phyloP scores from a whole-genome alignment of 2,888 invertebrate species.

The Chymomyza procnemis region DNA sequence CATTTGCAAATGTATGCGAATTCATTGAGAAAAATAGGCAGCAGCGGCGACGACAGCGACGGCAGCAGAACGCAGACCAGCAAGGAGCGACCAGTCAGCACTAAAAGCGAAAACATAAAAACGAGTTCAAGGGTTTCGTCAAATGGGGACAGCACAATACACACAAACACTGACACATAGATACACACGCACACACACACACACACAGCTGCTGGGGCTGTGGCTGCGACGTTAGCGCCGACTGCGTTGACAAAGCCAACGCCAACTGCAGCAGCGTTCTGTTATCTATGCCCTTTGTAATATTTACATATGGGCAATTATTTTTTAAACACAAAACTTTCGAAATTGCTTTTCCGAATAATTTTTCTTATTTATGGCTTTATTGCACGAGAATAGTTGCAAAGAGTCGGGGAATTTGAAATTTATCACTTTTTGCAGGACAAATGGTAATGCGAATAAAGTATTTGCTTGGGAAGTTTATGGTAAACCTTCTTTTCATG shows the following conservation, averaged over 20 bases:
- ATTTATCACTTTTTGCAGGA: too few relatives aligned
- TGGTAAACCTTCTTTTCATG: too few relatives aligned
- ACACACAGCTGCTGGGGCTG: conserved; percentile 29
- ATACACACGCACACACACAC: conserved; percentile 4
- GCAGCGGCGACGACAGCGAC: conserved; percentile 16
- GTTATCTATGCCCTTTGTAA: not conserved
- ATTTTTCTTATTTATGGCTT: not conserved
- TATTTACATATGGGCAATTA: not conserved
- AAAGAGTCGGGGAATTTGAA: too few relatives aligned
- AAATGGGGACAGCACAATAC: conserved; percentile 39
- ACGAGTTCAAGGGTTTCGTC: conserved; percentile 68
- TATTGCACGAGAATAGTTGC: too few relatives aligned
- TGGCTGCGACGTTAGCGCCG: conserved; percentile 10
- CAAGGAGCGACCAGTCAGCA: conserved; percentile 2
- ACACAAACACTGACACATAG: not conserved
- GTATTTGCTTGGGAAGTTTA: too few relatives aligned
- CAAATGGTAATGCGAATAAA: too few relatives aligned
- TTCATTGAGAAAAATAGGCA: conserved; percentile 74
- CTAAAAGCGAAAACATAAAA: conserved; percentile 44
- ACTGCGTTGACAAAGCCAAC: not conserved
- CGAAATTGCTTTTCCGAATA: too few relatives aligned
- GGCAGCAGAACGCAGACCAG: conserved; percentile 26
- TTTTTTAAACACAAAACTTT: too few relatives aligned
- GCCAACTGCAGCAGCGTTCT: not conserved
- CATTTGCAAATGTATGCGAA: conserved; percentile 48